Evolutionary conservation across 2,113 vertebrate genomes (phyloP).

Genomic region (Burhinus oedicnemus): DNA sequence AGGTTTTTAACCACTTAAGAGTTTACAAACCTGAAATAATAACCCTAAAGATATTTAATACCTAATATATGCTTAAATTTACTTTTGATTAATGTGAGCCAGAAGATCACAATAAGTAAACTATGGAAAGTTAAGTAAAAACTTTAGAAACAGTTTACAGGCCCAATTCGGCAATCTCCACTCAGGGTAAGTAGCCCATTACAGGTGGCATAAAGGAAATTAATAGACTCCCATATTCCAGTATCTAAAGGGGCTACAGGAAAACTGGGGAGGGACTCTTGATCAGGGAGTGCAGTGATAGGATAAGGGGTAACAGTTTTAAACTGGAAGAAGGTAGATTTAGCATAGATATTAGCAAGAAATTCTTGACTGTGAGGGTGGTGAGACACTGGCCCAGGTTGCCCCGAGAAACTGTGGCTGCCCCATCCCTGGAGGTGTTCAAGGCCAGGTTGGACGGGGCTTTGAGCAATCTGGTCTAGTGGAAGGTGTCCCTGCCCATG

Average conservation of each 20-base stretch:
- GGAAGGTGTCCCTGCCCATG: background rate
- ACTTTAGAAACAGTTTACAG: background rate
- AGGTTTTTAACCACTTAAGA: background rate
- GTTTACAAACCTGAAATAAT: background rate
- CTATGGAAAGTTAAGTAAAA: background rate
- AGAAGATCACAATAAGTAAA: background rate
- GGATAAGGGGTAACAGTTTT: background rate
- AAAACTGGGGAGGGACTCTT: background rate
- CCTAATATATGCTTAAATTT: background rate
- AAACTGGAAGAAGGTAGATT: background rate
- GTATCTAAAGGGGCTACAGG: background rate
- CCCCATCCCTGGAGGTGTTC: background rate
- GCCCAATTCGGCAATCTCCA: accelerated
- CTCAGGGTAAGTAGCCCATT: background rate
- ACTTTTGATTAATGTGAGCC: background rate
- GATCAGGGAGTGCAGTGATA: background rate
- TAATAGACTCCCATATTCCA: background rate
- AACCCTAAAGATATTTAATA: background rate
- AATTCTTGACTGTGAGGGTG: background rate
- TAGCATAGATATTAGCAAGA: background rate
- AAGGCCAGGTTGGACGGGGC: background rate
- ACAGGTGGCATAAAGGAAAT: background rate
- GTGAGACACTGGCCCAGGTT: background rate
- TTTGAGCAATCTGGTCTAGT: background rate
- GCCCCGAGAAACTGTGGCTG: background rate